A percentile compares a stretch with the other conserved stretches of the same genome.
Conservation (phyloP, 2,113 vertebrate genomes). For the Sigmodon hispidus region DNA sequence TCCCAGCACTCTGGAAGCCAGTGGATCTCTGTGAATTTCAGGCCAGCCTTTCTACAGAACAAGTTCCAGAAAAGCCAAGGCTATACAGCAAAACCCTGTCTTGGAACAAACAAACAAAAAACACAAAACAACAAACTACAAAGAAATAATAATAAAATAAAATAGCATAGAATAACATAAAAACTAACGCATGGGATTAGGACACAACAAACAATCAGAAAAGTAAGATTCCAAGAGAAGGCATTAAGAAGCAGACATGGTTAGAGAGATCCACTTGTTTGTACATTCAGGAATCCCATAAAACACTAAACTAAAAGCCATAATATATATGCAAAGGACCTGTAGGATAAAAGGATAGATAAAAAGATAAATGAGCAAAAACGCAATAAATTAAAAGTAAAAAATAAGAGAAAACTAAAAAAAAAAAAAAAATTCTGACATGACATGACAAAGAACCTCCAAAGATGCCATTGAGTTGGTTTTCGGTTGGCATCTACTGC, state of each 20-base stretch:
- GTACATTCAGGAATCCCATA: neutral
- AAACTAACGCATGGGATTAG: neutral
- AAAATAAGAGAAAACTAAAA: neutral
- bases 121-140: neutral
- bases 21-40: neutral
- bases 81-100: neutral
- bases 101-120: neutral
- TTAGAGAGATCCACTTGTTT: neutral
- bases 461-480: neutral
- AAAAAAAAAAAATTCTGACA: neutral
- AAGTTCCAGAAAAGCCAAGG: neutral
- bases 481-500: neutral
- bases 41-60: neutral
- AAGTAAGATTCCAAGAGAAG: neutral
- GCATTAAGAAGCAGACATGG: neutral
- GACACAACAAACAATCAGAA: neutral
- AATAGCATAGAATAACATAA: neutral
- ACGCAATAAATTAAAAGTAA: neutral
- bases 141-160: neutral
- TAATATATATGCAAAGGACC: neutral
- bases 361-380: neutral
- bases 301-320: neutral
- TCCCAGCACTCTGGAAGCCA: neutral
- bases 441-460: neutral
- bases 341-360: neutral